phyloP scores from a whole-genome alignment of 2,888 invertebrate genomes.

The Tenthredo mesomela region DNA sequence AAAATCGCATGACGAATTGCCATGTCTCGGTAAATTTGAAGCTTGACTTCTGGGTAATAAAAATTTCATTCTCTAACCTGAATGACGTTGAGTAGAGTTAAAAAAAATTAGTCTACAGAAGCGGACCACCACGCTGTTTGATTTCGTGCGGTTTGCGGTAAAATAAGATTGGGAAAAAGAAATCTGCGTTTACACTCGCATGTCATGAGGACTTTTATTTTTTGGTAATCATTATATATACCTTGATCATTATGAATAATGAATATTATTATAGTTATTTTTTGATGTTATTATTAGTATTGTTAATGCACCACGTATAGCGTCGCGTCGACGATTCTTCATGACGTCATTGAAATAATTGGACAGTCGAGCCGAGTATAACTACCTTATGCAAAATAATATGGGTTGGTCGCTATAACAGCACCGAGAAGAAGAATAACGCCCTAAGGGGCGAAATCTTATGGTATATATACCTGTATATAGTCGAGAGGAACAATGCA shows the following conservation, averaged over 20 bases:
- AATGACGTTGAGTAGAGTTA: not conserved
- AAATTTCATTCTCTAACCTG: not conserved
- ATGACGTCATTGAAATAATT: slow-evolving; percentile 35
- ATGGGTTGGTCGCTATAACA: not conserved
- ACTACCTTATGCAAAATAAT: slow-evolving; percentile 18
- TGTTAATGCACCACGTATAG: not conserved
- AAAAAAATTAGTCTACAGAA: not conserved
- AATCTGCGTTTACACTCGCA: not conserved
- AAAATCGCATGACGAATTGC: too few relatives aligned
- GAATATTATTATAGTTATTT: not conserved
- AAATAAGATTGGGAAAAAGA: not conserved
- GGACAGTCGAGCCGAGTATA: not conserved
- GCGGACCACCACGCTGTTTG: not conserved
- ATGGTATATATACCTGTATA: too few relatives aligned
- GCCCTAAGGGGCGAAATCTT: too few relatives aligned
- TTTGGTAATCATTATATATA: not conserved
- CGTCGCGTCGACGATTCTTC: not conserved
- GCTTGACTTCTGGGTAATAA: too few relatives aligned
- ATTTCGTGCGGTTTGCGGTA: slow-evolving; percentile 11
- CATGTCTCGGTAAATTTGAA: too few relatives aligned
- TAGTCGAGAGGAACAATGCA: too few relatives aligned
- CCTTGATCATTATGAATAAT: not conserved
- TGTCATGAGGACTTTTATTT: not conserved
- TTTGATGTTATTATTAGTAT: not conserved
- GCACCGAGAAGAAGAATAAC: slow-evolving; percentile 1